Conservation (phyloP, 2,888 invertebrate species). For the Athrips mouffetella region DNA sequence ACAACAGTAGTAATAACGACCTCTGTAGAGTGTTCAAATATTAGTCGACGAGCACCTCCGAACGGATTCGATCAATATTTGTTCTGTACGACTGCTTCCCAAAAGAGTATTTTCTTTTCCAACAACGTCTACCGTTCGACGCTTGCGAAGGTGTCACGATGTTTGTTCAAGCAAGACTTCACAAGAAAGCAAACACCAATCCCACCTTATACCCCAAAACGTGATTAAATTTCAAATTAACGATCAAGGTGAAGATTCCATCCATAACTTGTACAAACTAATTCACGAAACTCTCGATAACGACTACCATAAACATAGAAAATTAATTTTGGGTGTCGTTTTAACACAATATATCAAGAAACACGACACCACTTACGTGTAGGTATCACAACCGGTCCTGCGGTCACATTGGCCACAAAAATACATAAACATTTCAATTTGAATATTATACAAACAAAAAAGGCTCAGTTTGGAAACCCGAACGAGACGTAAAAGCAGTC, state of each 20-base stretch:
- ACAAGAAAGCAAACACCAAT: constrained; percentile 41
- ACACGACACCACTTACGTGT: constrained; percentile 20
- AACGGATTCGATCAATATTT: constrained; percentile 74
- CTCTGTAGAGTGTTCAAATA: constrained; percentile 58
- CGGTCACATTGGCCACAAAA: constrained; percentile 14
- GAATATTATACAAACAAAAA: constrained; percentile 24
- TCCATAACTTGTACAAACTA: constrained; percentile 8
- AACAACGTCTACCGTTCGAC: constrained; percentile 67
- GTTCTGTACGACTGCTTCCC: constrained; percentile 64
- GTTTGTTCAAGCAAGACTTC: constrained; percentile 52
- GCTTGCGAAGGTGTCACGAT: constrained; percentile 57
- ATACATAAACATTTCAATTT: constrained; percentile 19
- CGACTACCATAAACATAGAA: constrained; percentile 18
- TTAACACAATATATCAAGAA: constrained; percentile 26
- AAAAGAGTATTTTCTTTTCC: constrained; percentile 71
- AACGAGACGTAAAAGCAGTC: constrained; percentile 26
- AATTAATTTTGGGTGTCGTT: constrained; percentile 27
- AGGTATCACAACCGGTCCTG: constrained; percentile 14
- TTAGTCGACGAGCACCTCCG: constrained; percentile 64
- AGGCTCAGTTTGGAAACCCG: constrained; percentile 30
- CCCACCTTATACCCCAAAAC: constrained; percentile 29
- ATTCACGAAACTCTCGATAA: constrained; percentile 8
- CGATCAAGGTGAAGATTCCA: constrained; percentile 11
- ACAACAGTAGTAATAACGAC: constrained; percentile 60
- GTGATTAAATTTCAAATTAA: constrained; percentile 12